phyloP scores from a whole-genome alignment of 2,888 invertebrate genomes.

The Hirtodrosophila alboralis region DNA sequence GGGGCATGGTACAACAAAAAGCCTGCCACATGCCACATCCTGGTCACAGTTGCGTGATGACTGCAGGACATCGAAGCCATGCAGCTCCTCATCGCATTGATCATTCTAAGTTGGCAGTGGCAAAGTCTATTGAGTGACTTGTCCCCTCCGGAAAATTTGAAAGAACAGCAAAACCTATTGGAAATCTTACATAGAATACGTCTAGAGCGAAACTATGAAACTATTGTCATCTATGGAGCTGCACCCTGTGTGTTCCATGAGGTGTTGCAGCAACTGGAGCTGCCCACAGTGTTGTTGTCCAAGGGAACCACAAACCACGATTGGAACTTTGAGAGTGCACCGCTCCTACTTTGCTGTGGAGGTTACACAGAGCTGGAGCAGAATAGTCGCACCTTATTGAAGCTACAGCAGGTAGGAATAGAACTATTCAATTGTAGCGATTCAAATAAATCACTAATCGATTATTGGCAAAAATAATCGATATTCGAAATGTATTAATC shows the following conservation, averaged over 20 bases:
- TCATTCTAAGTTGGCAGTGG: conserved; percentile 6
- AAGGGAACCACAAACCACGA: conserved; percentile 25
- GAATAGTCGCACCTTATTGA: conserved; percentile 18
- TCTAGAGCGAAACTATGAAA: conserved; percentile 38
- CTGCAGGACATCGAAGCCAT: conserved; percentile 15
- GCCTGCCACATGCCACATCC: too few species aligned
- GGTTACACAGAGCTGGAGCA: conserved; percentile 34
- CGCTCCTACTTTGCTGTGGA: conserved; percentile 42
- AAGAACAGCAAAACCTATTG: conserved; percentile 11
- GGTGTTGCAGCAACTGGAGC: conserved; percentile 18
- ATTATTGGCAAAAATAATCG: too few species aligned
- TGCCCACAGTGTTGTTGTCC: conserved; percentile 34
- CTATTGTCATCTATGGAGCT: conserved; percentile 45
- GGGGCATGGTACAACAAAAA: neutral
- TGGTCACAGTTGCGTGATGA: conserved; percentile 38
- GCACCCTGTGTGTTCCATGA: conserved; percentile 42
- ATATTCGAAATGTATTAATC: too few species aligned
- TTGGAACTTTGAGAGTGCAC: conserved; percentile 44
- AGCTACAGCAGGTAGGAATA: too few species aligned
- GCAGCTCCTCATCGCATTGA: conserved; percentile 8
- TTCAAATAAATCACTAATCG: too few species aligned
- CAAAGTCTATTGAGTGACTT: neutral
- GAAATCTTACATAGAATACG: conserved; percentile 30
- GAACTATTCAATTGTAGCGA: too few species aligned
- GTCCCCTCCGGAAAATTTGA: neutral